phyloP scores from a whole-genome alignment of 2,888 invertebrate genomes.

The Aphidoletes aphidimyza region DNA sequence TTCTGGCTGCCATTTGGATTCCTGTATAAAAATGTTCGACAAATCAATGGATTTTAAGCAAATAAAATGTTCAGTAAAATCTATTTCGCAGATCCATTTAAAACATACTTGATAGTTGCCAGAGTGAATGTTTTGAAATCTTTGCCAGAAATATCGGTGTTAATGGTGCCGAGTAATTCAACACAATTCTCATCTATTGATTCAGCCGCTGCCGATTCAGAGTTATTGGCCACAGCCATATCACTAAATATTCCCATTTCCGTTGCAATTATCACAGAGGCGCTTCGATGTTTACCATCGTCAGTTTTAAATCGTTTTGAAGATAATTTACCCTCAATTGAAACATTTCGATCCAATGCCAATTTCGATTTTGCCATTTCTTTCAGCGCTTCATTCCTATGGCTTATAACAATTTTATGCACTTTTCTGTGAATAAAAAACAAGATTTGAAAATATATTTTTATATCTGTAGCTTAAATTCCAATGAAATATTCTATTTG shows the following conservation, averaged over 20 bases:
- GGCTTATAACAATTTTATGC: background rate
- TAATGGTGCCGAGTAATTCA: background rate
- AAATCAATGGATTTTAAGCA: background rate
- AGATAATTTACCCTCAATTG: background rate
- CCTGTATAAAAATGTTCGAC: background rate
- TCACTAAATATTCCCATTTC: background rate
- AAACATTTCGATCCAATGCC: background rate
- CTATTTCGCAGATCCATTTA: background rate
- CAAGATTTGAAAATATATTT: background rate
- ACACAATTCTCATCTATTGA: background rate
- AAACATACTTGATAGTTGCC: background rate
- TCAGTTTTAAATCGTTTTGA: background rate
- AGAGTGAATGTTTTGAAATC: background rate
- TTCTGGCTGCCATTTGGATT: background rate
- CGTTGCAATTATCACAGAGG: background rate
- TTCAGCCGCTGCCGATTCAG: background rate
- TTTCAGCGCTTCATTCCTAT: background rate
- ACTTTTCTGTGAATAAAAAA: background rate
- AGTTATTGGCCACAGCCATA: background rate
- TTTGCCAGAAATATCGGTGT: background rate
- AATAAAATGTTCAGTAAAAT: background rate
- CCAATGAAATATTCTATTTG: background rate
- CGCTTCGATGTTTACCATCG: background rate
- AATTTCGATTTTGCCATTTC: background rate
- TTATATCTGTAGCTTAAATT: too few species aligned